Conservation (phyloP, 2,797 vertebrate genomes). For the Microhierax caerulescens region DNA sequence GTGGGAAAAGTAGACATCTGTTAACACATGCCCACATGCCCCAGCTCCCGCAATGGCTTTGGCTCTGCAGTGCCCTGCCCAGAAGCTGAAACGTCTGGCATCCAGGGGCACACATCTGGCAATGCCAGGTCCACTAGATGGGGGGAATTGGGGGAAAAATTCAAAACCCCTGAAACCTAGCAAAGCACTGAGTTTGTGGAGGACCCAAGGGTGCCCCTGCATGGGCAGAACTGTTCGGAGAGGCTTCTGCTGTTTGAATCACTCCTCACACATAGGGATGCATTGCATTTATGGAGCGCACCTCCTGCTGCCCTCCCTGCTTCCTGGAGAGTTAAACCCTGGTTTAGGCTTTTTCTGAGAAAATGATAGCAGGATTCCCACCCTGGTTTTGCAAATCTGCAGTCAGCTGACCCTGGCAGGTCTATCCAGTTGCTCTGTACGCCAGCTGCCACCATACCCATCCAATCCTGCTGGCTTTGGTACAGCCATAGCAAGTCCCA, state of each 20-base stretch:
- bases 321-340: background rate
- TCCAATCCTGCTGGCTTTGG: background rate
- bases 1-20: background rate
- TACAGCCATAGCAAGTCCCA: background rate
- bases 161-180: background rate
- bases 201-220: background rate
- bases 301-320: accelerated
- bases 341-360: background rate
- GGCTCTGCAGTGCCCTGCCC: background rate
- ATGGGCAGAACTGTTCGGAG: background rate
- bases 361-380: background rate
- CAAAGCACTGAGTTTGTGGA: background rate
- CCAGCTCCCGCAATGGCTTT: background rate
- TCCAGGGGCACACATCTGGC: background rate
- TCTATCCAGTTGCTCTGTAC: accelerated
- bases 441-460: background rate
- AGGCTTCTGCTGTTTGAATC: background rate
- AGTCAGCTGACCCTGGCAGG: background rate
- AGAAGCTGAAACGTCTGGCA: background rate
- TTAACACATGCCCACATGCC: background rate
- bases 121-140: background rate
- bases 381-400: background rate
- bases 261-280: accelerated
- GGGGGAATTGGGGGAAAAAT: accelerated
- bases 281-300: background rate